Conservation (phyloP, 2,888 invertebrate genomes). For the Oegoconia quadripuncta region DNA sequence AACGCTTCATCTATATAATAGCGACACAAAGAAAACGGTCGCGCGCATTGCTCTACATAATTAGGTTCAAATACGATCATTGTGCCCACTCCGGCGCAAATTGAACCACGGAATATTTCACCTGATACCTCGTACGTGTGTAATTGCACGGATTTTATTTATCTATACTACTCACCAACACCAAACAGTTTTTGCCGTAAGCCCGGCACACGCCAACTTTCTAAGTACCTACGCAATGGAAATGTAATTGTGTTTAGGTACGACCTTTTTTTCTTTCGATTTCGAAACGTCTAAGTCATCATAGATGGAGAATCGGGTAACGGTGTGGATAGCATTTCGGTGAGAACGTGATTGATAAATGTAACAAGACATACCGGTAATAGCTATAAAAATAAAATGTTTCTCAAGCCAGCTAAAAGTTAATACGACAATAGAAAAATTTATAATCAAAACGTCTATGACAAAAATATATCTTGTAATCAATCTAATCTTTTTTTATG, state of each 20-base stretch:
- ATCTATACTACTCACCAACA: conserved; percentile 52
- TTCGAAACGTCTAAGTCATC: conserved; percentile 60
- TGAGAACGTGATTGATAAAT: conserved; percentile 17
- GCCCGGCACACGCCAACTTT: conserved; percentile 71
- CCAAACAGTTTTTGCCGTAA: conserved; percentile 56
- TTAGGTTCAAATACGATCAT: conserved; percentile 58
- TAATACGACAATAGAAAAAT: too few species aligned
- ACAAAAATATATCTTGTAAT: too few species aligned
- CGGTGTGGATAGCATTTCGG: conserved; percentile 44
- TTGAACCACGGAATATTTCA: conserved; percentile 70
- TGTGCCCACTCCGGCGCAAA: conserved; percentile 55
- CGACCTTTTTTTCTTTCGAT: conserved; percentile 50
- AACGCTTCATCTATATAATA: too few species aligned
- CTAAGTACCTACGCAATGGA: conserved; percentile 51
- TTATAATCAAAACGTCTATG: too few species aligned
- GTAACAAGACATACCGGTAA: background rate
- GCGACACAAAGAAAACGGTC: conserved; percentile 46
- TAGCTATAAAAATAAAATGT: too few species aligned
- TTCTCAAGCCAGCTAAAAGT: too few species aligned
- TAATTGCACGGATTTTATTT: conserved; percentile 74
- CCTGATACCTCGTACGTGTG: conserved; percentile 65
- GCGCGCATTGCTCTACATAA: conserved; percentile 42
- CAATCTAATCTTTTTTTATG: too few species aligned
- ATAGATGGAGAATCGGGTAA: conserved; percentile 46
- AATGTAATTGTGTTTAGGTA: conserved; percentile 60